phyloP scores from a whole-genome alignment of 1,140 invertebrate genomes.

The Drosophila yakuba region DNA sequence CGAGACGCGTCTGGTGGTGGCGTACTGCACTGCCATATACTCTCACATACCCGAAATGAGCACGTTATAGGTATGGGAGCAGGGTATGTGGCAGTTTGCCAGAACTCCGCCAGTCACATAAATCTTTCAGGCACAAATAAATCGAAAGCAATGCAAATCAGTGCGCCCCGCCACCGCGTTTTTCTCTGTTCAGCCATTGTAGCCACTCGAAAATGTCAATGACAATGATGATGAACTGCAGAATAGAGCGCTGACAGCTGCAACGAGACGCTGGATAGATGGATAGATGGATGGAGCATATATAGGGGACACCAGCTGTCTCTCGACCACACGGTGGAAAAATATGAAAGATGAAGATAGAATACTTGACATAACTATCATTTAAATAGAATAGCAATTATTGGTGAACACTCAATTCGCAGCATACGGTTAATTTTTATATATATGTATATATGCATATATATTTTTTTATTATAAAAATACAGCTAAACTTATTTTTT shows the following conservation, averaged over 20 bases:
- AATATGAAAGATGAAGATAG: neutral
- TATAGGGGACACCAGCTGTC: constrained; percentile 38
- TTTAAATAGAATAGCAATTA: too few species aligned
- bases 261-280: constrained; percentile 75
- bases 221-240: constrained; percentile 83
- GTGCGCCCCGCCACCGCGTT: constrained; percentile 21
- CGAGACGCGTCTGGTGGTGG: constrained; percentile 19
- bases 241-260: constrained; percentile 81
- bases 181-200: constrained; percentile 67
- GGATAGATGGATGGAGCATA: constrained; percentile 49
- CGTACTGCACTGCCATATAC: constrained; percentile 23
- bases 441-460: too few species aligned
- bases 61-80: constrained; percentile 1
- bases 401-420: too few species aligned
- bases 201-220: constrained; percentile 81
- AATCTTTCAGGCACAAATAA: constrained; percentile 62
- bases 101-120: constrained; percentile 19
- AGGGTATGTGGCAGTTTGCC: constrained; percentile 36
- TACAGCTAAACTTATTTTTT: too few species aligned
- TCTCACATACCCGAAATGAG: constrained; percentile 25
- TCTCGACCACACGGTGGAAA: constrained; percentile 18
- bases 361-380: too few species aligned
- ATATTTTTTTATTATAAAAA: too few species aligned
- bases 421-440: too few species aligned
- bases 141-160: constrained; percentile 75